These are phyloP conservation scores for Cuculus canorus DNA, from an alignment of 2,797 vertebrate species.

Conservation along the genomic window DNA sequence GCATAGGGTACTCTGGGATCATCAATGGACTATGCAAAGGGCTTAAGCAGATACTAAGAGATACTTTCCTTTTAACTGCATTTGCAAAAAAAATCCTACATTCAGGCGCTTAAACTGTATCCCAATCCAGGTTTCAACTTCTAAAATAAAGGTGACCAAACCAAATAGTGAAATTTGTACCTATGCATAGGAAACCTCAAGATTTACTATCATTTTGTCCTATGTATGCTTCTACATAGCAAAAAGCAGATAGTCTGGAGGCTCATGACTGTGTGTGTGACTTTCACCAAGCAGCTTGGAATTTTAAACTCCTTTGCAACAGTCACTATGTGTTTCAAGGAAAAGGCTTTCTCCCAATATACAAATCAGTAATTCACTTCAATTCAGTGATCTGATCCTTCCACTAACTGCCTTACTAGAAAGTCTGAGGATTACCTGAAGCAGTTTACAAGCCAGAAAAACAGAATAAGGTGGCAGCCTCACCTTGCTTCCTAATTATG, in stretches of 20 bases:
- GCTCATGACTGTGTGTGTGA: not conserved
- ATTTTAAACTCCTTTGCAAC: not conserved
- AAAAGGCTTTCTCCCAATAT: not conserved
- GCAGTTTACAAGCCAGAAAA: not conserved
- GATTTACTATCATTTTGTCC: not conserved
- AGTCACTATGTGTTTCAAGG: not conserved
- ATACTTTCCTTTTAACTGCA: not conserved
- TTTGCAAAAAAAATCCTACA: not conserved
- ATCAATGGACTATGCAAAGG: not conserved
- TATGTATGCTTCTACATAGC: fast-evolving
- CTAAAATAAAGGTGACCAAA: not conserved
- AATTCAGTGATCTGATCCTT: not conserved
- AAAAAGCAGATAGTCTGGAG: not conserved
- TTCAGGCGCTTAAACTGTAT: not conserved
- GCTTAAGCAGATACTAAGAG: not conserved
- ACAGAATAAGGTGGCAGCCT: not conserved
- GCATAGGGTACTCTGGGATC: not conserved
- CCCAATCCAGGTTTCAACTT: not conserved
- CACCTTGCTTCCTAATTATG: not conserved
- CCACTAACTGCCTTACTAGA: not conserved
- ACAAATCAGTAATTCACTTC: not conserved
- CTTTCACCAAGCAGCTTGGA: not conserved
- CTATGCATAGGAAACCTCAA: not conserved
- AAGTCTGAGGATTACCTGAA: not conserved
- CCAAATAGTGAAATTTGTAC: not conserved